Conservation (phyloP, 2,797 vertebrate genomes). For the Lepidocolaptes lacrymiger region DNA sequence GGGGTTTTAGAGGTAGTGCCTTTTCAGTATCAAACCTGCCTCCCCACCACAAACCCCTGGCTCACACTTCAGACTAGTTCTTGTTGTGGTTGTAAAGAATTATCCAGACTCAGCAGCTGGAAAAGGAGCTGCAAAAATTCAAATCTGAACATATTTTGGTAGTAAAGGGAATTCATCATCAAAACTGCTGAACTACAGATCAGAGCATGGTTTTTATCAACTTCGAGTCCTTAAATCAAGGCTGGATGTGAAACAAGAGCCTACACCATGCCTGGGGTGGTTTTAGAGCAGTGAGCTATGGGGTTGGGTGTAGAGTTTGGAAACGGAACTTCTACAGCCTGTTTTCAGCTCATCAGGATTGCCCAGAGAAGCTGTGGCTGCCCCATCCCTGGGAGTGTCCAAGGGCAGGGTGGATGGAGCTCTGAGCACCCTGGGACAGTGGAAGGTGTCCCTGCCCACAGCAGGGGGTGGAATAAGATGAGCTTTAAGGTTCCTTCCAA, state of each 20-base stretch:
- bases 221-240: neutral
- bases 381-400: neutral
- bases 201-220: neutral
- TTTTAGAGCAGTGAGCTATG: neutral
- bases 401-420: fast-evolving
- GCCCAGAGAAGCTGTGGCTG: neutral
- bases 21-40: neutral
- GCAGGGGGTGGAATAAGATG: neutral
- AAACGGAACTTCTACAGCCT: neutral
- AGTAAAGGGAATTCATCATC: neutral
- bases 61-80: neutral
- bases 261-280: fast-evolving
- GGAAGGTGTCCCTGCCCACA: neutral
- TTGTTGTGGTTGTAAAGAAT: neutral
- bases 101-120: neutral
- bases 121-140: neutral
- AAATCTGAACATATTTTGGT: neutral
- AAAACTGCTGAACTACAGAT: neutral
- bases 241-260: neutral
- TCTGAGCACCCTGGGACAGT: neutral
- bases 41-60: neutral
- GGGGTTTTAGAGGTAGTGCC: neutral
- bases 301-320: neutral
- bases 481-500: neutral
- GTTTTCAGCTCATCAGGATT: neutral